Evolutionary conservation across 2,113 vertebrate species (phyloP).

Genomic region (Protobothrops flavoviridis): DNA sequence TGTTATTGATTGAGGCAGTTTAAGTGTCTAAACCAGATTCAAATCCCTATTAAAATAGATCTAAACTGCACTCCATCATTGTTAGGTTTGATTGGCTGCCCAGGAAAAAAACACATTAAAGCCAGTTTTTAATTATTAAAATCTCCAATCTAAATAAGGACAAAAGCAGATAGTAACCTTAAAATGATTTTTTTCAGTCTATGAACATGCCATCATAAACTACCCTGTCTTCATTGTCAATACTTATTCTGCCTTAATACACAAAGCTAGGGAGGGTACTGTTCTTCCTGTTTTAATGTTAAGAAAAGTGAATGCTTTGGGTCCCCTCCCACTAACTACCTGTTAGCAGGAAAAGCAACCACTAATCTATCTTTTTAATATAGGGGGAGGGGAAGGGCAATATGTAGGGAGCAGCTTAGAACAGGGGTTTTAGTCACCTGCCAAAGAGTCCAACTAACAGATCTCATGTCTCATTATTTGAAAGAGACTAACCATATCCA

Average conservation of each 20-base stretch:
- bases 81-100: background rate
- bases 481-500: background rate
- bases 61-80: background rate
- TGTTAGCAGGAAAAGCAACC: background rate
- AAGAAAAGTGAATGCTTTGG: background rate
- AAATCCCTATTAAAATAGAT: background rate
- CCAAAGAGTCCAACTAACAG: background rate
- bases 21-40: background rate
- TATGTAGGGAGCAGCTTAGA: background rate
- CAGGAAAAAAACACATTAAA: background rate
- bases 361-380: background rate
- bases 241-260: background rate
- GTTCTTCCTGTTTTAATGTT: background rate
- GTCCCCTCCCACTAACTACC: background rate
- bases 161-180: background rate
- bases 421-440: background rate
- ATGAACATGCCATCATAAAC: background rate
- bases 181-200: background rate
- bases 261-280: background rate
- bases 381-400: background rate
- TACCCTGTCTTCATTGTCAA: background rate
- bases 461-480: background rate
- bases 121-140: background rate
- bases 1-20: background rate
- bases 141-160: background rate